phyloP scores from a whole-genome alignment of 2,888 invertebrate species.

The Cryptocheilus praepositus region DNA sequence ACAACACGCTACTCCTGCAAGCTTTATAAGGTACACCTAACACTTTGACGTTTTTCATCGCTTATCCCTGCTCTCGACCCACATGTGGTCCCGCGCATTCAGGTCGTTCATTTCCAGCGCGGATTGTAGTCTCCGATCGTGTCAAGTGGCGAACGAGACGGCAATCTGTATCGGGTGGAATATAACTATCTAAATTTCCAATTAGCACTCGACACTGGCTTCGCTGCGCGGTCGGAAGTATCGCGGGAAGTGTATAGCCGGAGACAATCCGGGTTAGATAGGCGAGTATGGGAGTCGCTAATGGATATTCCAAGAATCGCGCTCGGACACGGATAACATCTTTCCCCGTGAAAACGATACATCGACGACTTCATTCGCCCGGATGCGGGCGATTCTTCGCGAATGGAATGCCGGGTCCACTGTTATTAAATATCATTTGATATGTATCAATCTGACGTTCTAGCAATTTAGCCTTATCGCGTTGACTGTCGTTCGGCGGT shows the following conservation, averaged over 20 bases:
- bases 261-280: constrained; percentile 11
- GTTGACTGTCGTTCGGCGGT: too few relatives aligned
- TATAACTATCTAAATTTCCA: constrained; percentile 51
- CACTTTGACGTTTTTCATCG: neutral
- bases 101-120: constrained; percentile 19
- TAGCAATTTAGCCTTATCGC: too few relatives aligned
- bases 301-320: constrained; percentile 42
- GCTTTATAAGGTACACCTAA: too few relatives aligned
- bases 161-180: constrained; percentile 32
- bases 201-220: constrained; percentile 37
- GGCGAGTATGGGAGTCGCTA: too few relatives aligned
- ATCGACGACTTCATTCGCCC: too few relatives aligned
- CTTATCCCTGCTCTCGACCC: neutral
- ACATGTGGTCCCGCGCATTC: constrained; percentile 8
- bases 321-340: constrained; percentile 15
- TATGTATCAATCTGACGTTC: too few relatives aligned
- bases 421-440: too few relatives aligned
- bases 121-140: constrained; percentile 21
- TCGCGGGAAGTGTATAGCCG: constrained; percentile 27
- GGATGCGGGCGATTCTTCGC: too few relatives aligned
- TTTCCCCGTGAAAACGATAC: too few relatives aligned
- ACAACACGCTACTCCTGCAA: too few relatives aligned
- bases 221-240: constrained; percentile 6
- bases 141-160: constrained; percentile 28
- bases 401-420: too few relatives aligned